Conservation (phyloP, 2,888 invertebrate species). For the Ormyrus nitidulus region DNA sequence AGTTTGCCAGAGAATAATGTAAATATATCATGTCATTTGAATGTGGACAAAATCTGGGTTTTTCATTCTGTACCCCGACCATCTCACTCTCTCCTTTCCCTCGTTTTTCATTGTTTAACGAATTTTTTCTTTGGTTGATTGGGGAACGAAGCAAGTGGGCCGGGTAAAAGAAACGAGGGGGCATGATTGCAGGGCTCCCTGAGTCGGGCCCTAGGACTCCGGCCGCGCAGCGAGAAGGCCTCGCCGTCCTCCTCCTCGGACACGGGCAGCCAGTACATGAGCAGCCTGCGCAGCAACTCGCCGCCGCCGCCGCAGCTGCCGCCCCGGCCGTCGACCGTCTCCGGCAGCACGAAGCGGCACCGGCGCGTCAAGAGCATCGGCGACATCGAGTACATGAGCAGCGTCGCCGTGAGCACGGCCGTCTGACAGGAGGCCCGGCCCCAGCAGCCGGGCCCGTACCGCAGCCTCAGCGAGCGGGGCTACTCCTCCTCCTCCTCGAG, state of each 20-base stretch:
- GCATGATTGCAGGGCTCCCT: slow-evolving; percentile 81
- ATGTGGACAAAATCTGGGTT: slow-evolving; percentile 69
- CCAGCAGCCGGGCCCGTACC: slow-evolving; percentile 72
- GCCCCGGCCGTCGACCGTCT: slow-evolving; percentile 66
- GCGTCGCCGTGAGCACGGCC: slow-evolving; percentile 71
- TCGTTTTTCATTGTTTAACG: too few species aligned
- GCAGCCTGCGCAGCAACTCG: slow-evolving; percentile 76
- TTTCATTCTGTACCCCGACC: slow-evolving; percentile 31
- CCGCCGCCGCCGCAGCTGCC: slow-evolving; percentile 78
- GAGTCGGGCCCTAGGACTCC: slow-evolving; percentile 83
- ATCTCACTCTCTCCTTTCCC: too few species aligned
- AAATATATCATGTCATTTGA: slow-evolving; percentile 74
- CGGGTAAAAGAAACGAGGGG: too few species aligned
- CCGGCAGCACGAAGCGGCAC: slow-evolving; percentile 78
- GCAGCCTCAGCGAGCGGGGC: slow-evolving; percentile 73
- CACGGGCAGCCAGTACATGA: slow-evolving; percentile 79
- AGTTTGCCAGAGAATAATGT: slow-evolving; percentile 62
- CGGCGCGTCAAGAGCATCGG: slow-evolving; percentile 85
- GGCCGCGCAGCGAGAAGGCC: slow-evolving; percentile 80
- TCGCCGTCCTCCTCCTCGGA: slow-evolving; percentile 83
- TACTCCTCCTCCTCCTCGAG: slow-evolving; percentile 69
- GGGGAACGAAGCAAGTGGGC: too few species aligned
- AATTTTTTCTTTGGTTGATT: too few species aligned
- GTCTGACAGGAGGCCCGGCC: slow-evolving; percentile 74
- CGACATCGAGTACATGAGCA: slow-evolving; percentile 80